Evolutionary conservation across 2,113 vertebrate species (phyloP).

Genomic region (Desmodus rotundus): DNA sequence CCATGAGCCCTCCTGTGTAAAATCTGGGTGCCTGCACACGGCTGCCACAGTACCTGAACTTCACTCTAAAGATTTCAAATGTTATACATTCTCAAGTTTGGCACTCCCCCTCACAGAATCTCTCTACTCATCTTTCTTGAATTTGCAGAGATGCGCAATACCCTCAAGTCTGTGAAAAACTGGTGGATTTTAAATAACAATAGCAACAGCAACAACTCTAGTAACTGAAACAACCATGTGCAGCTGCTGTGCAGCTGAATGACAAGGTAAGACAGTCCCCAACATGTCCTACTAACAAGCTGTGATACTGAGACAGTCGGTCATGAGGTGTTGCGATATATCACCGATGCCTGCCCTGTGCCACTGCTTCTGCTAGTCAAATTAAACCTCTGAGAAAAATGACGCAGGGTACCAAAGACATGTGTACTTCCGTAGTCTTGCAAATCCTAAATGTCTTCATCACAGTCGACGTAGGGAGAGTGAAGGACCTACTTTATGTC

Average conservation of each 20-base stretch:
- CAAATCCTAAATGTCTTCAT: slow-evolving; percentile 24
- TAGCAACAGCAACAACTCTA: neutral
- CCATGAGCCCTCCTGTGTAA: neutral
- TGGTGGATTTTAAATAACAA: neutral
- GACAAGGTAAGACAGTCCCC: neutral
- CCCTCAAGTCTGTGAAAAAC: neutral
- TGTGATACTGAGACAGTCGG: neutral
- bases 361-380: slow-evolving; percentile 11
- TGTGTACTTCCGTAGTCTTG: neutral
- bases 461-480: neutral
- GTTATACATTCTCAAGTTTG: neutral
- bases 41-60: neutral
- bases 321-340: neutral
- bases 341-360: neutral
- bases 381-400: slow-evolving; percentile 33
- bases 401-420: neutral
- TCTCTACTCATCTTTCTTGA: neutral
- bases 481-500: neutral
- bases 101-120: neutral
- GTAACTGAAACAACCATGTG: neutral
- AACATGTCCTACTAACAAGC: neutral
- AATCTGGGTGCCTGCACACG: neutral
- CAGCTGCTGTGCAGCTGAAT: neutral
- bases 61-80: neutral
- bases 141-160: neutral